Percentiles rank a stretch among this genome's conserved stretches.
Conservation (phyloP, 2,888 invertebrate species). For the Diarsia rubi region DNA sequence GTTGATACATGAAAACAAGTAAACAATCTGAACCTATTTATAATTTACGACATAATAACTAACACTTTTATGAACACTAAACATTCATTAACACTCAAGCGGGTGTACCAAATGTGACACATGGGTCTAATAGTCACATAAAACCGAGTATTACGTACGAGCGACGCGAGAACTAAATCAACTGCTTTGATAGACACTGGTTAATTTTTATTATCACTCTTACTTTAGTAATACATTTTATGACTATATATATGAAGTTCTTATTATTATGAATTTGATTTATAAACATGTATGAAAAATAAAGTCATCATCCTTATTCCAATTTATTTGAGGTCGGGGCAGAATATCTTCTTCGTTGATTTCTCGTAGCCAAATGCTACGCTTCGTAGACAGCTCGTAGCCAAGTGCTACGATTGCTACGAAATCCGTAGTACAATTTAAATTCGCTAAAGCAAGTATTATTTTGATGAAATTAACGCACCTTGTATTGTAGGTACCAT, state of each 20-base stretch:
- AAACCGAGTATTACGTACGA: slow-evolving; percentile 34
- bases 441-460: neutral
- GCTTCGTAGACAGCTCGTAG: slow-evolving; percentile 48
- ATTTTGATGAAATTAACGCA: neutral
- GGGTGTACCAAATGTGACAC: slow-evolving; percentile 34
- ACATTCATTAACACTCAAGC: slow-evolving; percentile 51
- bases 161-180: slow-evolving; percentile 49
- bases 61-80: slow-evolving; percentile 56
- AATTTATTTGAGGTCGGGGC: too few relatives aligned
- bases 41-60: slow-evolving; percentile 44
- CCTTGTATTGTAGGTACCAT: neutral
- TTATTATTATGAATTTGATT: too few relatives aligned
- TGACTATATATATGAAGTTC: slow-evolving; percentile 5
- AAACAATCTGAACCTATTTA: slow-evolving; percentile 39
- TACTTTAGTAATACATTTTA: slow-evolving; percentile 40
- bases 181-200: slow-evolving; percentile 31
- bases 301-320: too few relatives aligned
- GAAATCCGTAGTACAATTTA: slow-evolving; percentile 26
- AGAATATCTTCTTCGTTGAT: neutral
- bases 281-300: too few relatives aligned
- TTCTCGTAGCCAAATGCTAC: slow-evolving; percentile 32
- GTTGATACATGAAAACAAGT: slow-evolving; percentile 14
- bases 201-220: slow-evolving; percentile 40
- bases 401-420: slow-evolving; percentile 43
- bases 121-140: slow-evolving; percentile 42